These are phyloP conservation scores for Crotalus tigris DNA, from an alignment of 2,113 vertebrate genomes.

Conservation along the genomic window DNA sequence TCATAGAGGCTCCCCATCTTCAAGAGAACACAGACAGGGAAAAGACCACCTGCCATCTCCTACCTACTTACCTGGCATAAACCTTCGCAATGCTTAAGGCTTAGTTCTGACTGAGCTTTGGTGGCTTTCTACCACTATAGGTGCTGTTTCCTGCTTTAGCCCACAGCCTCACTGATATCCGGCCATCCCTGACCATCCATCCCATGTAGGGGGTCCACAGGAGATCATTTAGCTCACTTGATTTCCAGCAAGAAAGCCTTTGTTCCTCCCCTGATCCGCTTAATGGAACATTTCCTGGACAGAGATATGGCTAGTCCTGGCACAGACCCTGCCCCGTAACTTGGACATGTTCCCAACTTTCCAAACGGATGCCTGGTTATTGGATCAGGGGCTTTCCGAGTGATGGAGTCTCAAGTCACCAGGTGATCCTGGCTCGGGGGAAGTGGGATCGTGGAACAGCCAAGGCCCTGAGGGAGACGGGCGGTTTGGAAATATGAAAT, in stretches of 20 bases:
- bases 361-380: neutral
- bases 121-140: neutral
- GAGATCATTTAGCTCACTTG: neutral
- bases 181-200: neutral
- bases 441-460: neutral
- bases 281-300: neutral
- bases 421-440: neutral
- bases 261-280: neutral
- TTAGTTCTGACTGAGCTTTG: neutral
- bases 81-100: neutral
- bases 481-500: neutral
- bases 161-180: neutral
- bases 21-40: neutral
- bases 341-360: neutral
- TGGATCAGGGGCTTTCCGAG: neutral
- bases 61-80: neutral
- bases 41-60: neutral
- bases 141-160: neutral
- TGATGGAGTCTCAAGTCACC: neutral
- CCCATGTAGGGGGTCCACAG: neutral
- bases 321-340: neutral
- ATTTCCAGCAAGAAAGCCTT: neutral
- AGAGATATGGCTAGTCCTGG: neutral
- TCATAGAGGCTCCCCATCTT: neutral
- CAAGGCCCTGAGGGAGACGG: neutral